Conservation (phyloP, 2,888 invertebrate species). For the Corbicula japonica region DNA sequence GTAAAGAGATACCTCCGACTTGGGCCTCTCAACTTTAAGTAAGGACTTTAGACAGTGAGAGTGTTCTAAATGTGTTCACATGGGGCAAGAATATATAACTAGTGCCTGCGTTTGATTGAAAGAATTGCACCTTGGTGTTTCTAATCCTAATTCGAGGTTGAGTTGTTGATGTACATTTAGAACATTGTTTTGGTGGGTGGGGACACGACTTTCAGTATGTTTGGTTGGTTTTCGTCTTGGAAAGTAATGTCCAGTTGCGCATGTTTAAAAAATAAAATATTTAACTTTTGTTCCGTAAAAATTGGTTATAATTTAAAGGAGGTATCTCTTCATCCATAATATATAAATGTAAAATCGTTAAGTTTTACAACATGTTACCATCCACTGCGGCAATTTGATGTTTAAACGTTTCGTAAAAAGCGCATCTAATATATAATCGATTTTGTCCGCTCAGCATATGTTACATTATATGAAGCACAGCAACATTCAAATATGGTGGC, state of each 20-base stretch:
- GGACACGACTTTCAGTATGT: neutral
- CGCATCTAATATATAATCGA: no score
- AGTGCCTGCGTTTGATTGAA: neutral
- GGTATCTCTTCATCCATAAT: neutral
- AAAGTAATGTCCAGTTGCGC: neutral
- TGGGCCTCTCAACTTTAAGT: neutral
- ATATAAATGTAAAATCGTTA: neutral
- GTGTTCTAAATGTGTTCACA: neutral
- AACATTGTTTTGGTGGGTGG: neutral
- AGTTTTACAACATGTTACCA: neutral
- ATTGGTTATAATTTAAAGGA: neutral
- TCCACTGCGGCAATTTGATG: no score
- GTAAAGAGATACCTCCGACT: neutral
- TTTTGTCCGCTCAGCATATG: no score
- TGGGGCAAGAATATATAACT: neutral
- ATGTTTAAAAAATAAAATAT: neutral
- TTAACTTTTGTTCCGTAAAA: neutral
- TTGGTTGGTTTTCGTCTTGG: neutral
- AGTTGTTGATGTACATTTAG: neutral
- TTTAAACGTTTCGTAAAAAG: no score
- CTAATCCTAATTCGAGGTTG: neutral
- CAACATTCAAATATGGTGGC: no score
- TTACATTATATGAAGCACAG: no score
- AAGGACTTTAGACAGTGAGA: neutral
- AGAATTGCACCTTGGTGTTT: neutral